A percentile compares a stretch with the other conserved stretches of the same genome.
phyloP scores from a whole-genome alignment of 2,113 vertebrate genomes.

The Toxotes jaculatrix region DNA sequence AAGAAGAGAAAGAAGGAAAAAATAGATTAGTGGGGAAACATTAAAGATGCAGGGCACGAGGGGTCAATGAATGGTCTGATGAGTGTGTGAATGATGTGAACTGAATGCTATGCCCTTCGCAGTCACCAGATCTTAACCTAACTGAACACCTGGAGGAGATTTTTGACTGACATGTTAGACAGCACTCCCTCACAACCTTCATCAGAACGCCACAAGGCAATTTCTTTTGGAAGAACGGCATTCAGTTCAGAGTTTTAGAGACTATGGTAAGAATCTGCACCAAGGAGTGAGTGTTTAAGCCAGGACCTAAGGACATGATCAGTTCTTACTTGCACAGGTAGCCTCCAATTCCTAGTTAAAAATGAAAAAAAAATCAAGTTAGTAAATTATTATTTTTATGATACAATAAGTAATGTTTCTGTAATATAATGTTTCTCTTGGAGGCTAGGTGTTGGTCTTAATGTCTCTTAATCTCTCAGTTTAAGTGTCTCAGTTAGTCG shows the following conservation, averaged over 20 bases:
- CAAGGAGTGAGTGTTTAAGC: too few relatives aligned
- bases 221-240: background rate
- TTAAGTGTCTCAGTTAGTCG: background rate
- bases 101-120: background rate
- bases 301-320: background rate
- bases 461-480: background rate
- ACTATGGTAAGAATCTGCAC: background rate
- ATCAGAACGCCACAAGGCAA: too few relatives aligned
- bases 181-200: too few relatives aligned
- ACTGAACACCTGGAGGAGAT: too few relatives aligned
- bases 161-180: too few relatives aligned
- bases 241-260: background rate
- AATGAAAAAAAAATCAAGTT: background rate
- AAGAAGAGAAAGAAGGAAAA: too few relatives aligned
- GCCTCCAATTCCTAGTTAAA: background rate
- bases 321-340: background rate
- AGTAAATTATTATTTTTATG: conserved; percentile 21
- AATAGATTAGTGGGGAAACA: background rate
- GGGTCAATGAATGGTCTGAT: too few relatives aligned
- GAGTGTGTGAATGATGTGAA: too few relatives aligned
- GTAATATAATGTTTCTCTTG: background rate
- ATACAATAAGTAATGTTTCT: background rate
- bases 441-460: background rate
- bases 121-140: background rate
- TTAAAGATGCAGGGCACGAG: too few relatives aligned